Conservation (phyloP, 2,797 vertebrate genomes). For the Todus mexicanus region DNA sequence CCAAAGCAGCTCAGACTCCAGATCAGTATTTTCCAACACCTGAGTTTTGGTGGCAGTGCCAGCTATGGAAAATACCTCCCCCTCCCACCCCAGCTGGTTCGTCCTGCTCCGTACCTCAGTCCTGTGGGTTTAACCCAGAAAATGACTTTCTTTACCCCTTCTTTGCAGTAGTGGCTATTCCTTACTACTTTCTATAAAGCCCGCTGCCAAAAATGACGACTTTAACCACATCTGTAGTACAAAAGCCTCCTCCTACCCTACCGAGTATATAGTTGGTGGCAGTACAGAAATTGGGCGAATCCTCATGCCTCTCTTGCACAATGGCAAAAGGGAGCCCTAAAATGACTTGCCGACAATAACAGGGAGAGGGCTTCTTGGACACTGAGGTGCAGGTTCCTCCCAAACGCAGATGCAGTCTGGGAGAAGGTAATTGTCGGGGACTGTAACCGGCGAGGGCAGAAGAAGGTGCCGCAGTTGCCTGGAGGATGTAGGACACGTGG, state of each 20-base stretch:
- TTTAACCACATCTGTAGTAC: too few species aligned
- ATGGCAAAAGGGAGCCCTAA: neutral
- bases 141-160: neutral
- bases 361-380: neutral
- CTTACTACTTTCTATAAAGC: neutral
- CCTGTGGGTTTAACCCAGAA: neutral
- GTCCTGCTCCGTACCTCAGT: neutral
- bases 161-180: neutral
- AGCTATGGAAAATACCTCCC: neutral
- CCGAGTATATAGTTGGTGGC: neutral
- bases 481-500: neutral
- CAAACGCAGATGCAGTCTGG: neutral
- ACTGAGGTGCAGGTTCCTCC: neutral
- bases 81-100: neutral
- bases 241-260: neutral
- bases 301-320: neutral
- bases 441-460: neutral
- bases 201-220: neutral
- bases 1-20: neutral
- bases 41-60: neutral
- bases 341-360: neutral
- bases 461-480: neutral
- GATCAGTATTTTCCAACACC: neutral
- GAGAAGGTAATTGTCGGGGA: neutral
- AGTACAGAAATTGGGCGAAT: neutral